These are phyloP conservation scores for Dolichallabes microphthalmus DNA, from an alignment of 2,113 vertebrate species.

Conservation along the genomic window DNA sequence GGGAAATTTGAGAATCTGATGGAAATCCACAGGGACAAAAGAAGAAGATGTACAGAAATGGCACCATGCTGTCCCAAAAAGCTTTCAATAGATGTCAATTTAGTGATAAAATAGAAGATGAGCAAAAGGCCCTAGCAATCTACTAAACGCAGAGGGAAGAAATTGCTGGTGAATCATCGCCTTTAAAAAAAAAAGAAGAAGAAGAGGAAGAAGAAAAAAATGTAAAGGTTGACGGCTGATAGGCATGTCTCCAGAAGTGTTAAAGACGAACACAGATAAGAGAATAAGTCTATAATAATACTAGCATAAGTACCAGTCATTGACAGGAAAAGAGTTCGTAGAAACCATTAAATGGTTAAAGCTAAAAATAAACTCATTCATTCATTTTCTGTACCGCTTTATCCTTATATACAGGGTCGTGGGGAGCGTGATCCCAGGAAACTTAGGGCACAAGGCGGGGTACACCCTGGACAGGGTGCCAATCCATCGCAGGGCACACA, in stretches of 20 bases:
- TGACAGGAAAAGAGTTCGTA: too few species aligned
- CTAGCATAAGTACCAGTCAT: neutral
- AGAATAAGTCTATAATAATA: neutral
- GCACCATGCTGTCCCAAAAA: neutral
- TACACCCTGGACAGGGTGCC: too few species aligned
- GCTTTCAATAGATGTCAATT: slow-evolving; percentile 29
- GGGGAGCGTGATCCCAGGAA: too few species aligned
- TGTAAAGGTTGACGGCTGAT: neutral
- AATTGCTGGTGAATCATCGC: slow-evolving; percentile 36
- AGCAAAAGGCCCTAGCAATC: slow-evolving; percentile 36
- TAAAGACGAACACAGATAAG: neutral
- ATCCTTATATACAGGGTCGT: too few species aligned
- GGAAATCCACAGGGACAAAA: neutral
- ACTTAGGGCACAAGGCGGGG: too few species aligned
- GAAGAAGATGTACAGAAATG: neutral
- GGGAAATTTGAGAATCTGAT: neutral
- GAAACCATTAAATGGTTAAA: too few species aligned
- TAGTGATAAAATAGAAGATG: slow-evolving; percentile 41
- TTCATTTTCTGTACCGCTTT: too few species aligned
- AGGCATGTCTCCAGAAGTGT: neutral
- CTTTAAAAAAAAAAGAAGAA: slow-evolving; percentile 17
- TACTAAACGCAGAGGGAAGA: slow-evolving; percentile 39
- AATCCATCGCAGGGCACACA: too few species aligned
- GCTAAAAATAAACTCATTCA: too few species aligned
- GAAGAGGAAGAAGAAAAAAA: slow-evolving; percentile 4